Evolutionary conservation across 2,888 invertebrate genomes (phyloP).

Genomic region (Hyles lineata): DNA sequence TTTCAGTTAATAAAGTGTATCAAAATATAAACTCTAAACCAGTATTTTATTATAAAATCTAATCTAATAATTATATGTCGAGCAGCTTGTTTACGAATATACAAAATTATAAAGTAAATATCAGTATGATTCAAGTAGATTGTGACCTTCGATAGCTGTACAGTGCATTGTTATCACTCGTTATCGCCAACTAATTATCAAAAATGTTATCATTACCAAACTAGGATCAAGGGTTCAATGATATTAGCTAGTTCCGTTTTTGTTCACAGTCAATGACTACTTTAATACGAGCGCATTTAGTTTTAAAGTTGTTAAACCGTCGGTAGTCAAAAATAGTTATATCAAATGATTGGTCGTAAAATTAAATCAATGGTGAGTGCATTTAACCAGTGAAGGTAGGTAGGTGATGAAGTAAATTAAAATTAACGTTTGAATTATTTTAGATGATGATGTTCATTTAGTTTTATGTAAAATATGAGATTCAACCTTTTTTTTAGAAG

Average conservation of each 20-base stretch:
- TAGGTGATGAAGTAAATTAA: not conserved
- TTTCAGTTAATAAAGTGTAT: no score
- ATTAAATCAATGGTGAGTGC: constrained; percentile 29
- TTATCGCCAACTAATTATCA: constrained; percentile 29
- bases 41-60: no score
- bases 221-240: constrained; percentile 30
- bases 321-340: not conserved
- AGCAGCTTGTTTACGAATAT: not conserved
- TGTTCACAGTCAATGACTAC: not conserved
- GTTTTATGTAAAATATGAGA: no score
- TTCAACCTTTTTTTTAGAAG: no score
- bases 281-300: not conserved
- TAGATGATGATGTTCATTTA: no score
- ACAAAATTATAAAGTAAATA: not conserved
- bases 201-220: constrained; percentile 27
- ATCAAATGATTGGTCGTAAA: constrained; percentile 18
- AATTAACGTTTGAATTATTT: not conserved
- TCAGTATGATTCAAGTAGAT: not conserved
- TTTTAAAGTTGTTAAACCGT: not conserved
- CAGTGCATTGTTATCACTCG: not conserved
- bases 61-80: no score
- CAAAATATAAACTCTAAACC: no score
- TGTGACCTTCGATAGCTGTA: constrained; percentile 1
- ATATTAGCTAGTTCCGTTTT: constrained; percentile 33
- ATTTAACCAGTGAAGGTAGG: not conserved